Evolutionary conservation across 2,888 invertebrate genomes (phyloP).

Genomic region (Drosophila anceps): DNA sequence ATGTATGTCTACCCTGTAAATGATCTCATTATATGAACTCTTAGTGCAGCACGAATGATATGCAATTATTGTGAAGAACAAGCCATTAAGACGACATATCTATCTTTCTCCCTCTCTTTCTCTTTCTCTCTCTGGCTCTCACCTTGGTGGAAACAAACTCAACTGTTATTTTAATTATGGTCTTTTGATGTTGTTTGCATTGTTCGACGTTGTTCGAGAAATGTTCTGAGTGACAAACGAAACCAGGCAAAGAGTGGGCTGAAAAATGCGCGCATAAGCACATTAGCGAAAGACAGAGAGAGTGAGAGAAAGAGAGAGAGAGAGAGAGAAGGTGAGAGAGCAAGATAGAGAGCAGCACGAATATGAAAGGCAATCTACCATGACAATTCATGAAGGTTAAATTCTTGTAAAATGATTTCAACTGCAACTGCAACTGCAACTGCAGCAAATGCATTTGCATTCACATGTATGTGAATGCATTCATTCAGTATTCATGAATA

Average conservation of each 20-base stretch:
- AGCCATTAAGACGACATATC: not conserved
- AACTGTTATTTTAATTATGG: constrained; percentile 43
- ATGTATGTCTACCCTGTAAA: not conserved
- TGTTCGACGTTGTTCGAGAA: constrained; percentile 29
- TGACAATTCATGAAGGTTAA: constrained; percentile 77
- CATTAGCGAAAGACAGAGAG: constrained; percentile 5
- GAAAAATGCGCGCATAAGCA: constrained; percentile 61
- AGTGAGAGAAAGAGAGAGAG: not conserved
- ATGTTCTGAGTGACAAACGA: constrained; percentile 63
- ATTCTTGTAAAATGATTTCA: constrained; percentile 72
- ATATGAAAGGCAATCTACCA: constrained; percentile 67
- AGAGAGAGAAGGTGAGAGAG: not conserved
- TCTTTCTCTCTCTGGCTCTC: not conserved
- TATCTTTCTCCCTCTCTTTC: not conserved
- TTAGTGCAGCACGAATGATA: not conserved
- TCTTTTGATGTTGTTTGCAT: constrained; percentile 45
- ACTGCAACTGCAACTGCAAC: constrained; percentile 6
- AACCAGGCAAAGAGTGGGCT: constrained; percentile 44
- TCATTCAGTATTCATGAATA: constrained; percentile 20
- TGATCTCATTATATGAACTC: not conserved
- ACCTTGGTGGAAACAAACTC: constrained; percentile 3
- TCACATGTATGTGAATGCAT: constrained; percentile 3
- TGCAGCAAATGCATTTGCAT: constrained; percentile 2
- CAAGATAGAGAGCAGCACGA: not conserved
- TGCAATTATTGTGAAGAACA: not conserved